These are phyloP conservation scores for Peribatodes rhomboidaria DNA, from an alignment of 2,888 invertebrate species.

Conservation along the genomic window DNA sequence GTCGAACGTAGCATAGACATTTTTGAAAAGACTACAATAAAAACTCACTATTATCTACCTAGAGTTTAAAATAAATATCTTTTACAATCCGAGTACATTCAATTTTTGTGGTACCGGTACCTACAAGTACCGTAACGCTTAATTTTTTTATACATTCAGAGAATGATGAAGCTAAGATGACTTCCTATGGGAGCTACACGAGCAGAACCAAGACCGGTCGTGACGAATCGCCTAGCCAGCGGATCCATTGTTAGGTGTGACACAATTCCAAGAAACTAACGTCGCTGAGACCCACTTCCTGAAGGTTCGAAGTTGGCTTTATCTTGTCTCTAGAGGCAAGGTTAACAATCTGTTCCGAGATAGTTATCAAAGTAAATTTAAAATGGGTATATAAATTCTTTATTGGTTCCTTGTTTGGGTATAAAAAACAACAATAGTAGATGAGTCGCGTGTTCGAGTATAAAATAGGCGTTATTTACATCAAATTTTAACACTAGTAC, in stretches of 20 bases:
- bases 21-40: too few species aligned
- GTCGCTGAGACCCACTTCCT: slow-evolving; percentile 40
- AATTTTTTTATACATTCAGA: background rate
- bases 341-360: slow-evolving; percentile 29
- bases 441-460: too few species aligned
- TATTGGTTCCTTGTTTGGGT: too few species aligned
- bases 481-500: too few species aligned
- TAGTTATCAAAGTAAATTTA: slow-evolving; percentile 10
- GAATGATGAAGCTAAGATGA: slow-evolving; percentile 13
- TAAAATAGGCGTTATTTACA: too few species aligned
- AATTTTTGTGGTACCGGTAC: background rate
- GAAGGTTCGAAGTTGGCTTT: slow-evolving; percentile 37
- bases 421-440: background rate
- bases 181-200: slow-evolving; percentile 25
- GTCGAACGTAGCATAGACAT: background rate
- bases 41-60: too few species aligned
- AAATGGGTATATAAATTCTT: background rate
- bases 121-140: background rate
- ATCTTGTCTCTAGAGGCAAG: slow-evolving; percentile 38
- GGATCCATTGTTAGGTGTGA: slow-evolving; percentile 37
- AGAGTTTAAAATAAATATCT: too few species aligned
- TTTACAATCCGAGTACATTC: too few species aligned
- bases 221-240: slow-evolving; percentile 38
- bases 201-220: slow-evolving; percentile 29
- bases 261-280: slow-evolving; percentile 38